Base-by-base conservation (phyloP, 2,888 invertebrate genomes). In the Taenaris catops region DNA sequence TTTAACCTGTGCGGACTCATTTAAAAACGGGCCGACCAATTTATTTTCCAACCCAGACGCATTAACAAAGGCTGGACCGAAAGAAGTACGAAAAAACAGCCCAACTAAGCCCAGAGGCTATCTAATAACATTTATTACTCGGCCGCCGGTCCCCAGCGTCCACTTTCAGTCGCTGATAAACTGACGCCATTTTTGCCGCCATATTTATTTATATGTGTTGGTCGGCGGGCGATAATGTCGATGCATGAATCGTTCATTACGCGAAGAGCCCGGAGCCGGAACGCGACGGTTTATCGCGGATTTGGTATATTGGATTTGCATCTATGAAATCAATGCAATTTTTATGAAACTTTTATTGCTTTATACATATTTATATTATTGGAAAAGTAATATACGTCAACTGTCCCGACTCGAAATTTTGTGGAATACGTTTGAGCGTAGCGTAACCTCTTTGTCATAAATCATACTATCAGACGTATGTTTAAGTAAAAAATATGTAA, bases 101-200 rank as follows among this genome's bases (percentile, higher is more conserved):
- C 59, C 62, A 74, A 84, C 83, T 86, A 84, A 84, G 80, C 84
- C 86, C 81, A 57, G 66, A 63, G 81, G 84, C 84, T 83, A 84
- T 84, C 84, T 84, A 86, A 86, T 86, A 86, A 84, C 86, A 84
- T 87, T 87, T 87, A 86, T 86, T 83, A 81, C 81, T 61, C 64
- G 51, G 66, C 67, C 66, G 64, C 68, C 67, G 64, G 68, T 83
- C 87, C 87, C 87, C 66, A 67, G 83, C 63, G 86, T 71, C 86
- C 86, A 83, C 83, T 86, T 84, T 80, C 80, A 69, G 63, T 58
- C 59, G 58, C 83, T 86, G 87, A 87, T 87, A 87, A 86, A 87
- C 79, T 74, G 84, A 50, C 64, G 70, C 83, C 78, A 84, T 87
- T 87, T 87, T 87, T 87, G 69, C 80, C 76, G 72, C 80, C 73